Evolutionary conservation across 2,797 vertebrate species (phyloP).

Genomic region (Chaetodon trifasciatus): DNA sequence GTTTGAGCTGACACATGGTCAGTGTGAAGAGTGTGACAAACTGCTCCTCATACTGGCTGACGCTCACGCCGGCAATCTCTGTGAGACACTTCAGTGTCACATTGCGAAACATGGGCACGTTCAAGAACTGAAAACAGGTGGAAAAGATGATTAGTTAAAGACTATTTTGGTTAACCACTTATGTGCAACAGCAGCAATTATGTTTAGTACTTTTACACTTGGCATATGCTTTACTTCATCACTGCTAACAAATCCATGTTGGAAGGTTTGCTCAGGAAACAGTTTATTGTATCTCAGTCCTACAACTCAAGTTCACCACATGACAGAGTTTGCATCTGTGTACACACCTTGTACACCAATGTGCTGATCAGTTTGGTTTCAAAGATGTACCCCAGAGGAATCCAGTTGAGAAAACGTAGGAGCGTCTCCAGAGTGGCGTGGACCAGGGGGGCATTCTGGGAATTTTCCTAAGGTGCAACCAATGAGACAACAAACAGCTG

Average conservation of each 20-base stretch:
- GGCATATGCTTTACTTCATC: not conserved
- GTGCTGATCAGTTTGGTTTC: constrained; percentile 99
- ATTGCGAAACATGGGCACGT: constrained; percentile 98
- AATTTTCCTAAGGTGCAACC: constrained; percentile 91
- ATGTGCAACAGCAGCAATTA: not conserved
- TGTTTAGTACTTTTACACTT: constrained; percentile 3
- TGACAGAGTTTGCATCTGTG: not conserved
- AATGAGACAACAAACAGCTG: constrained; percentile 33
- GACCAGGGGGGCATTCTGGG: constrained; percentile 97
- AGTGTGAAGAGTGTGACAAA: constrained; percentile 96
- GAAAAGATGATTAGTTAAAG: constrained; percentile 11
- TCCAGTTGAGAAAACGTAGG: constrained; percentile 98
- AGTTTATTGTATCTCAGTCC: not conserved
- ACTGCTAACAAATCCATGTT: constrained; percentile 1
- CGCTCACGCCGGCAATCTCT: constrained; percentile 97
- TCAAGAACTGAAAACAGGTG: constrained; percentile 89
- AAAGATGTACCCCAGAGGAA: constrained; percentile 98
- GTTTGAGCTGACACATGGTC: constrained; percentile 98
- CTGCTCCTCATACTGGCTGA: constrained; percentile 97
- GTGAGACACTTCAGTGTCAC: constrained; percentile 98
- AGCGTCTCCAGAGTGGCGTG: constrained; percentile 97
- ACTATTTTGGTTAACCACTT: not conserved
- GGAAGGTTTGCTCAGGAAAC: not conserved
- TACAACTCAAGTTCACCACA: not conserved
- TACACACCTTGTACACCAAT: constrained; percentile 84